Conservation (phyloP, 2,888 invertebrate genomes). For the Gnatocerus cornutus region DNA sequence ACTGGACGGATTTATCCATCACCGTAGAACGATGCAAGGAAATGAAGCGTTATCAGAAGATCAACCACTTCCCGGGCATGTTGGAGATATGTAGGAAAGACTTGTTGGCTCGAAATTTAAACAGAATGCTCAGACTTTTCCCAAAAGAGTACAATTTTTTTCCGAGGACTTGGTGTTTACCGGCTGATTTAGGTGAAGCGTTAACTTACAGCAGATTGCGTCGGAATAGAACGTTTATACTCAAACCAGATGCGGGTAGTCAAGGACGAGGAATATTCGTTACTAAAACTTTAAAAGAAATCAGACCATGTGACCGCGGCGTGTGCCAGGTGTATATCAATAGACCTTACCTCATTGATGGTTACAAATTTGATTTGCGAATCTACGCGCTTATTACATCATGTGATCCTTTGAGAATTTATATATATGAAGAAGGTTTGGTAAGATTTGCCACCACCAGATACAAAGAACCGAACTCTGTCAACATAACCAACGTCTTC, state of each 20-base stretch:
- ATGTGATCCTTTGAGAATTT: conserved; percentile 91
- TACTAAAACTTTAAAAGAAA: conserved; percentile 85
- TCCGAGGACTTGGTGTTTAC: conserved; percentile 95
- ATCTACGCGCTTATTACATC: conserved; percentile 92
- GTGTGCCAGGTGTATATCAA: conserved; percentile 88
- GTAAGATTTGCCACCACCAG: conserved; percentile 91
- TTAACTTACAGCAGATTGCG: conserved; percentile 80
- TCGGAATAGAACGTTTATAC: conserved; percentile 86
- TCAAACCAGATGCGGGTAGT: conserved; percentile 94
- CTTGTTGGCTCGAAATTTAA: conserved; percentile 89
- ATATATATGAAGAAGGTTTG: conserved; percentile 93
- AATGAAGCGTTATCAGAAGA: conserved; percentile 93
- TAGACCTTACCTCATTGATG: conserved; percentile 89
- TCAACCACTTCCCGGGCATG: conserved; percentile 85
- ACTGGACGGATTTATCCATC: conserved; percentile 92
- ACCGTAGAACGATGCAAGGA: conserved; percentile 90
- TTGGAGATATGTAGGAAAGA: conserved; percentile 82
- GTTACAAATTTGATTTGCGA: conserved; percentile 93
- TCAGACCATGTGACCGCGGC: conserved; percentile 86
- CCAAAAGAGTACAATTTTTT: conserved; percentile 94
- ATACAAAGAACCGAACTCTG: conserved; percentile 87
- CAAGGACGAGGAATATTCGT: conserved; percentile 93
- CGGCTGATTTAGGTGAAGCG: conserved; percentile 88
- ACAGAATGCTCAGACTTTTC: conserved; percentile 90
- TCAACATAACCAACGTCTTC: conserved; percentile 89